Conservation (phyloP, 2,888 invertebrate species). For the Baccha elongata region DNA sequence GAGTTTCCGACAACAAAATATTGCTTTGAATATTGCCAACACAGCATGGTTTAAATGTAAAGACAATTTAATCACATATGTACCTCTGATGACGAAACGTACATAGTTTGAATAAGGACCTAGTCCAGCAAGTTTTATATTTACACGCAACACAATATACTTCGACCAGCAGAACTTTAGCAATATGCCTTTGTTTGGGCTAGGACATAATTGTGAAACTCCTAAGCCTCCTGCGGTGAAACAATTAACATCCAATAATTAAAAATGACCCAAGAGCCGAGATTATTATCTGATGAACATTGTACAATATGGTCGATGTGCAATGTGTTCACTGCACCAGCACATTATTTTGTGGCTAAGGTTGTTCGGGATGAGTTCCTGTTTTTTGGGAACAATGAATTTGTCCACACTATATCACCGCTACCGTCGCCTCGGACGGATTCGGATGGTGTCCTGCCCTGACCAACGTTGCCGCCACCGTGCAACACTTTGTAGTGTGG, state of each 20-base stretch:
- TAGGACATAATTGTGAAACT: conserved; percentile 56
- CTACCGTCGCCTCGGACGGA: neutral
- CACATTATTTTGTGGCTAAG: conserved; percentile 28
- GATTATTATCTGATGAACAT: conserved; percentile 46
- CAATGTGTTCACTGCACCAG: conserved; percentile 1
- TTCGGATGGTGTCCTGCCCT: neutral
- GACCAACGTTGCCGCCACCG: neutral
- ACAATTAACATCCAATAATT: conserved; percentile 69
- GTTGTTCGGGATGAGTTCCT: conserved; percentile 27
- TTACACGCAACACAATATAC: conserved; percentile 27
- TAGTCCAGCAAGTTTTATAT: neutral
- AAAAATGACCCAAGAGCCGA: conserved; percentile 54
- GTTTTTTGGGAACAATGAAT: conserved; percentile 30
- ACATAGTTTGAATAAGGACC: conserved; percentile 6
- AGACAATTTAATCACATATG: conserved; percentile 30
- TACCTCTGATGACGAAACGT: conserved; percentile 26
- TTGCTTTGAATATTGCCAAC: conserved; percentile 16
- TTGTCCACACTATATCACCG: conserved; percentile 12
- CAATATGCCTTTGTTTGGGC: conserved; percentile 17
- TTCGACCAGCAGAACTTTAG: neutral
- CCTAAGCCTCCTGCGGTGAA: conserved; percentile 59
- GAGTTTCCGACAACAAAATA: conserved; percentile 5
- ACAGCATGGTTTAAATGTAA: conserved; percentile 15
- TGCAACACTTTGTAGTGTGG: neutral
- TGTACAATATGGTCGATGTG: conserved; percentile 8